Evolutionary conservation across 2,113 vertebrate species (phyloP), one percentile per base, ranked within the genome.

Genomic region (Rostratula benghalensis): DNA sequence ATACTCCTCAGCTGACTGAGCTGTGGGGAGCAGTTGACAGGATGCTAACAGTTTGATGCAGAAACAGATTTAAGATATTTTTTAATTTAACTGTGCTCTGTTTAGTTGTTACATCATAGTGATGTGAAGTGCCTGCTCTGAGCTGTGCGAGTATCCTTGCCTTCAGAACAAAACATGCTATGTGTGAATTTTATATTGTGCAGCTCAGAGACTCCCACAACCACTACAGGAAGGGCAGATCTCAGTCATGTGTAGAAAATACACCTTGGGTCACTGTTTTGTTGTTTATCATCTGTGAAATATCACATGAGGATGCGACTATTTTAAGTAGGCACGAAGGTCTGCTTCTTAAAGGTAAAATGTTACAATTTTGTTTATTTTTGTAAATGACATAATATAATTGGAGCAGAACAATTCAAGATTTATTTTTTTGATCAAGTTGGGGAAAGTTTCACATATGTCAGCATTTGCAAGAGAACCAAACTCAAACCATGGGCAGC

Each of bases 91-190:
- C 18, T 7, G 23, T 6, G 3, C 9, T 5, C 21, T 33, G 22
- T 35, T 22, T 17, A 77, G 33, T 35, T 80, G 13, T 69, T 79
- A 45, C 7, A 51, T 60, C 43, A 43, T 1, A 56, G 15, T 24
- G 11, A 59, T 45, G 14, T 67, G 41, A 70, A 71, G 6, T 68
- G 12, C 25, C n/a, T 82, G 7, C 43, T 75, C 21, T 33, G 46
- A 71, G 15, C 17, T 2, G 0, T 50, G 17, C 0, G 1, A 65
- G 5, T 11, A 10, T 31, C 28, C 8, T 74, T 5, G 1, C 20
- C 21, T 82, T 82, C 23, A 71, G 31, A 75, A 78, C 8, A 51
- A 76, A 87, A 50, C 8, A 24, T 4, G 3, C 6, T 59, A 6
- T 0, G 2, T 1, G 3, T 37, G 12, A 61, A 70, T 84, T 87